Base-by-base conservation (phyloP, 1,140 invertebrate genomes). In the Periplaneta americana region DNA sequence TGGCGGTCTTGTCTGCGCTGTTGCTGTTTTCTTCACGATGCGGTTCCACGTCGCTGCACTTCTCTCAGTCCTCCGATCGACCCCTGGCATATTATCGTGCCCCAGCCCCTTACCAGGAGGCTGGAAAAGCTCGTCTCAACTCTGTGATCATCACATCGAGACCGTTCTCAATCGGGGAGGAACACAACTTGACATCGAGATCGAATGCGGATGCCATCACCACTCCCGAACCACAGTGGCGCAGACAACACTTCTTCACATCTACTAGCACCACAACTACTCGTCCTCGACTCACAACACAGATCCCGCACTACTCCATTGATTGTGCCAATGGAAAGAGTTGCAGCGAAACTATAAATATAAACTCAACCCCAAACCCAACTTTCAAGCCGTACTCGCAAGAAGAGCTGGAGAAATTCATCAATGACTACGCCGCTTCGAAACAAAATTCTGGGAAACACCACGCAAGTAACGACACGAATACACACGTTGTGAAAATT, bases 351-450 rank as follows among this genome's bases (percentile, higher is more conserved):
- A 80, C 79, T 0, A 80, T 80, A 37, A 39, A 35, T 15, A 34
- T 80, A 34, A 48, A 80, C 31, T n/a, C 66, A 8, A 80, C 79
- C 13, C 48, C 28, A 13, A 15, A 18, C 8, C 79, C 48, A 5
- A 80, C 79, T 35, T 80, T 80, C 48, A 80, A 80, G 37, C 79
- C 79, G 6, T 80, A 80, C 48, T 48, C 79, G 17, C 79, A 80
- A 35, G 79, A 80, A 6, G 39, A 66, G 2, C 32, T 80, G 39
- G 79, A 80, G 4, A 80, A 80, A 48, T 80, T 80, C 48, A 37
- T 80, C 8, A 35, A 39, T n/a, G 79, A 80, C n/a, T 66, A 37
- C 31, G 34, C 79, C 22, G n/a, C 1, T 28, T 34, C 39, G 8
- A 36, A 32, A 32, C 22, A 22, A 77, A 77, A 36, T 77, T n/a